These are phyloP conservation scores for Heliornis fulica DNA, from an alignment of 2,113 vertebrate genomes.

Conservation along the genomic window DNA sequence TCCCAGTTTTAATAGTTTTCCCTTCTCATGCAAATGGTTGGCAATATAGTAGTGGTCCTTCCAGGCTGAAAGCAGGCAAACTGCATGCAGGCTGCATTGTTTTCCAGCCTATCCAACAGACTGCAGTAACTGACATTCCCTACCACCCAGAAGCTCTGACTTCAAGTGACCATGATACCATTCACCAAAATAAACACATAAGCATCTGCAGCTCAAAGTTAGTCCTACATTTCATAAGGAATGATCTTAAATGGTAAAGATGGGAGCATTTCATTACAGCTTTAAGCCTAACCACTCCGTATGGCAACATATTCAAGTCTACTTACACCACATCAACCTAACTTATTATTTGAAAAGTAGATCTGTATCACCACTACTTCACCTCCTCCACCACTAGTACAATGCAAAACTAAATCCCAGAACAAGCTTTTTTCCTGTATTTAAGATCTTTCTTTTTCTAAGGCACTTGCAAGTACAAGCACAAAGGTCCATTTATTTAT, in stretches of 20 bases:
- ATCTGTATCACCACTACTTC: not conserved
- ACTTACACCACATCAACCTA: not conserved
- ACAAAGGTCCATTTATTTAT: not conserved
- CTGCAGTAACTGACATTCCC: not conserved
- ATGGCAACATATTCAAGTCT: not conserved
- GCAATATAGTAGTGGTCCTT: not conserved
- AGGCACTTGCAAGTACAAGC: conserved; percentile 73
- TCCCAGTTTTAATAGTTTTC: not conserved
- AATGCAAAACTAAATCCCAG: not conserved
- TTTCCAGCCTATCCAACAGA: not conserved
- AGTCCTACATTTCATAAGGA: not conserved
- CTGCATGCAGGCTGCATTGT: not conserved
- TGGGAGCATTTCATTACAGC: not conserved
- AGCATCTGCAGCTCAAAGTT: not conserved
- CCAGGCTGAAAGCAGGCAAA: not conserved
- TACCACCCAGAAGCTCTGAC: not conserved
- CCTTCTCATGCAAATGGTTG: not conserved
- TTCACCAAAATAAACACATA: not conserved
- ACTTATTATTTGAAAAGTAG: not conserved
- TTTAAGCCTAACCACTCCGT: not conserved
- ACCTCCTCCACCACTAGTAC: not conserved
- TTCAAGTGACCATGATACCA: not conserved
- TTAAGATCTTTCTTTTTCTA: conserved; percentile 43
- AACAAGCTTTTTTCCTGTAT: not conserved
- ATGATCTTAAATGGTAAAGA: not conserved